Conservation (phyloP, 2,113 vertebrate species). For the Actenoides hombroni region DNA sequence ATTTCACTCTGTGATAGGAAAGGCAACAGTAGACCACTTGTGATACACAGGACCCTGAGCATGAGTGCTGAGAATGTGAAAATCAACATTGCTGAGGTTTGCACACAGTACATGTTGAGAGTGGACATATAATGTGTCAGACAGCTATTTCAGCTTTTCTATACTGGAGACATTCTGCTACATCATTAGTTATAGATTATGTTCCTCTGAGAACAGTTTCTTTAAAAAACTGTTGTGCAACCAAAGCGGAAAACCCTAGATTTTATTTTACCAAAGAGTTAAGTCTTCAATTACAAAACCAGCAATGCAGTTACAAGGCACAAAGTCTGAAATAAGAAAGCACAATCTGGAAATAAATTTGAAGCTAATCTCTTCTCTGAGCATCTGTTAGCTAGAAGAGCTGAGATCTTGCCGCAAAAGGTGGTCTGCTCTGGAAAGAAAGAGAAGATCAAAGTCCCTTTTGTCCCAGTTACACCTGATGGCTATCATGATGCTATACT, state of each 20-base stretch:
- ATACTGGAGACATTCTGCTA: not conserved
- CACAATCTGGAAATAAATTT: not conserved
- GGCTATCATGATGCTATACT: not conserved
- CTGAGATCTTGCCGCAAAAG: conserved; percentile 17
- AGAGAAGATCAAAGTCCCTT: conserved; percentile 35
- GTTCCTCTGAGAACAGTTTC: not conserved
- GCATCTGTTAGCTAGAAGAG: not conserved
- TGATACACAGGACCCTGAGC: not conserved
- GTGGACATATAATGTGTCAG: not conserved
- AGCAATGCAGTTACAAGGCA: not conserved
- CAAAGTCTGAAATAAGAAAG: not conserved
- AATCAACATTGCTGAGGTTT: not conserved
- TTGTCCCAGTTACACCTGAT: conserved; percentile 21
- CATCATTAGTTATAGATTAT: not conserved
- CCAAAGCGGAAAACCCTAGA: not conserved
- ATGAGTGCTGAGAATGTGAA: not conserved
- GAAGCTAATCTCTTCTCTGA: conserved; percentile 4
- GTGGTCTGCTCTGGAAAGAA: not conserved
- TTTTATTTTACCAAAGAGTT: not conserved
- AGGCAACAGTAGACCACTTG: not conserved
- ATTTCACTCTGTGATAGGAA: not conserved
- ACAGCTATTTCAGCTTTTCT: not conserved
- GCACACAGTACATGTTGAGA: not conserved
- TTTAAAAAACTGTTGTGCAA: not conserved
- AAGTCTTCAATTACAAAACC: not conserved